These are phyloP conservation scores for Eupithecia subfuscata DNA, from an alignment of 2,888 invertebrate genomes.

Conservation along the genomic window DNA sequence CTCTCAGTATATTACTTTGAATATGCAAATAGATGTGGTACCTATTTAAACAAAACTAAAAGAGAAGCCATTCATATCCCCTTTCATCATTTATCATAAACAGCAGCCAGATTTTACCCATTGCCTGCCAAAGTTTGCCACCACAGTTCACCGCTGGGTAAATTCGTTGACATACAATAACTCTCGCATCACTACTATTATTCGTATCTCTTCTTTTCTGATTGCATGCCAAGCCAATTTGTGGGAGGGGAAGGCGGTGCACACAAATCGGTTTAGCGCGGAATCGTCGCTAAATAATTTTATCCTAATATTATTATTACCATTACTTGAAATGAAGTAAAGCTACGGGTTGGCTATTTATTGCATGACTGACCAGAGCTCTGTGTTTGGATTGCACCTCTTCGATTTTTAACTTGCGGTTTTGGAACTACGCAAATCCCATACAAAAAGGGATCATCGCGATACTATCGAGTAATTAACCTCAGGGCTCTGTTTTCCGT, in stretches of 20 bases:
- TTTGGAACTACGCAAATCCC: not conserved
- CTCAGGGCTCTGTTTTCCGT: constrained; percentile 15
- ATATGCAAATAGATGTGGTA: not conserved
- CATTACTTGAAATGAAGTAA: too few relatives aligned
- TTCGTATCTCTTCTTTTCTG: too few relatives aligned
- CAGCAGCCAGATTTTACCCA: not conserved
- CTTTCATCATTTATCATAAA: not conserved
- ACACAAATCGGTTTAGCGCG: too few relatives aligned
- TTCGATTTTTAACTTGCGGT: not conserved
- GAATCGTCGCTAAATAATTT: too few relatives aligned
- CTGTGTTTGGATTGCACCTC: too few relatives aligned
- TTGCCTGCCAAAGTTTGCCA: not conserved
- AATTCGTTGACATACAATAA: not conserved
- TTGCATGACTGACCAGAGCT: not conserved
- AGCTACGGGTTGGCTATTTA: not conserved
- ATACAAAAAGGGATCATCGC: not conserved
- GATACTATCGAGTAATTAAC: not conserved
- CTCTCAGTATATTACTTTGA: not conserved
- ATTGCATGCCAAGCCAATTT: too few relatives aligned
- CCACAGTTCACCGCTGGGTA: not conserved
- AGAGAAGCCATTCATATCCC: not conserved
- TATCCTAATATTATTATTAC: too few relatives aligned
- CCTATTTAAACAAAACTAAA: too few relatives aligned
- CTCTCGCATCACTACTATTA: too few relatives aligned
- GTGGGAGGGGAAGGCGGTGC: too few relatives aligned